Evolutionary conservation across 2,797 vertebrate genomes (phyloP), one percentile per base, ranked within the genome.

Genomic region (Falco peregrinus): DNA sequence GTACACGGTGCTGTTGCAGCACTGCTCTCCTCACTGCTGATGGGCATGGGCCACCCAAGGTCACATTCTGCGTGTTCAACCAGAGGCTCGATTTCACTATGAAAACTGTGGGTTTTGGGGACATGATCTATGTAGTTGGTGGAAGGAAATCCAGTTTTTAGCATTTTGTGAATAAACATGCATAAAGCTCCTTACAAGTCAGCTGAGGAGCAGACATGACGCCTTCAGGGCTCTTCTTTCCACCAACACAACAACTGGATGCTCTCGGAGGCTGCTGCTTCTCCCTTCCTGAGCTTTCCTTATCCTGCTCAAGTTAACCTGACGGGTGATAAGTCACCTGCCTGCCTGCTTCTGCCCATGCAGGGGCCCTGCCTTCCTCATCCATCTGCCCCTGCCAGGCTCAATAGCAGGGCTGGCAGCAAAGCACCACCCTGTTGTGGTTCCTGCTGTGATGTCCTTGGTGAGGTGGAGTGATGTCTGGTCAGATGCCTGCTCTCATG

Each of bases 351-450:
- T 47, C 39, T 90, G 68, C 69, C 53, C 26, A 33, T 0, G 0
- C 35, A 25, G 5, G 3, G 4, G 19, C 61, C 35, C 39, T 87
- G 67, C 67, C n/a, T 82, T 84, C 71, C 70, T 75, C 41, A 37
- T 6, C 67, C 16, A 0, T 17, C 48, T 54, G 20, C 11, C 12
- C 13, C 6, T 26, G 11, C 0, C 0, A 0, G 33, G 39, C 50
- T 45, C 31, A 31, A 45, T n/a, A 47, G 28, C n/a, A 69, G 79
- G 26, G 54, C 68, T 69, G 70, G 53, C 74, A 82, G 90, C 29
- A 56, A 35, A 82, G 75, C 21, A 4, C 8, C 78, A 8, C 2
- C 13, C 25, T 73, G 41, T 1, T 21, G 31, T 15, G 41, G 35
- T 8, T 64, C 31, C 56, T 87, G 87, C 59, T 51, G 28, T 5